Conservation (phyloP, 1,140 invertebrate species). For the Sarcophaga peregrina region DNA sequence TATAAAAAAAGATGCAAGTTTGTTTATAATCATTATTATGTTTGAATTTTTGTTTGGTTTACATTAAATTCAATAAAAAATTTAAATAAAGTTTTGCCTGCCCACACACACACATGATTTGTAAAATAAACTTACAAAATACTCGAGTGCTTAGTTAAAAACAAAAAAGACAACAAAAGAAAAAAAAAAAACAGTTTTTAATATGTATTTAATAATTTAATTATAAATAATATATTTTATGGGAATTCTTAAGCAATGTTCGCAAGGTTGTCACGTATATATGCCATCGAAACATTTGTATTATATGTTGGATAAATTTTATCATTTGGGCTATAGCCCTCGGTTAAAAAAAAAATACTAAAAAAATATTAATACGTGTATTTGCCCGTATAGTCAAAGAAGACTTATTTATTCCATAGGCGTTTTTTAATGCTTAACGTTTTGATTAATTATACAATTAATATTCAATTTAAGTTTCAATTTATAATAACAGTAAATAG, state of each 20-base stretch:
- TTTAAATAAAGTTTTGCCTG: slow-evolving; percentile 9
- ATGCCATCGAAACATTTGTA: neutral
- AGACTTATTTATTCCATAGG: neutral
- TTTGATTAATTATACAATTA: slow-evolving; percentile 13
- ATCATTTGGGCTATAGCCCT: neutral
- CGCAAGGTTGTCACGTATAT: slow-evolving; percentile 30
- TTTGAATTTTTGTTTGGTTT: neutral
- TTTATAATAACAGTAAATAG: slow-evolving; percentile 35
- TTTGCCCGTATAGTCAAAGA: neutral
- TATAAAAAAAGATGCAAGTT: neutral
- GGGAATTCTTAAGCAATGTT: slow-evolving; percentile 31
- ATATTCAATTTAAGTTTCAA: neutral
- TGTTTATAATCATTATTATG: neutral
- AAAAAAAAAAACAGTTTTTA: neutral
- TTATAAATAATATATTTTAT: slow-evolving; percentile 18
- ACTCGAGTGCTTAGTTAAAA: neutral
- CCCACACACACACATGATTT: slow-evolving; percentile 12
- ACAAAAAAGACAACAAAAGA: neutral
- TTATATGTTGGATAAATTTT: neutral
- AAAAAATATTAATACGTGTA: too few relatives aligned
- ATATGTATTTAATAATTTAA: neutral
- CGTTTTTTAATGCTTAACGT: neutral
- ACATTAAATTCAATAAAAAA: neutral
- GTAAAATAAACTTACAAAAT: neutral
- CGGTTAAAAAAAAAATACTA: neutral